phyloP scores from a whole-genome alignment of 1,140 invertebrate species.

The Phenacoccus solenopsis region DNA sequence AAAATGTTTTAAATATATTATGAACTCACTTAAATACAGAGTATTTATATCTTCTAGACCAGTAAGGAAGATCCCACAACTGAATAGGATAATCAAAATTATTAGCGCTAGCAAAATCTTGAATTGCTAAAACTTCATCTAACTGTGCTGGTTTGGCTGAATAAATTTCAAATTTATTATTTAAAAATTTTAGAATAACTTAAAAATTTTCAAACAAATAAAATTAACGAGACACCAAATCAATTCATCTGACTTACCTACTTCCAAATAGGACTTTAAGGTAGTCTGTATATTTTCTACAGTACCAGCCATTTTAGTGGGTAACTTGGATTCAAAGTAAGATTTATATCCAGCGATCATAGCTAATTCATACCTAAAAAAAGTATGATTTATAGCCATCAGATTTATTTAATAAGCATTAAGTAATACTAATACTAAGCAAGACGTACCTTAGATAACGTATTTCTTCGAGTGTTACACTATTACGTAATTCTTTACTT shows the following conservation, averaged over 20 bases:
- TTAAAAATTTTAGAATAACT: constrained; percentile 25
- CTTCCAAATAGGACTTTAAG: constrained; percentile 52
- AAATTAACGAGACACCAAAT: constrained; percentile 19
- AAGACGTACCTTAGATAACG: constrained; percentile 39
- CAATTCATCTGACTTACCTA: constrained; percentile 33
- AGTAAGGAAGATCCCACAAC: constrained; percentile 78
- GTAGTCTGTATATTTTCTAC: constrained; percentile 62
- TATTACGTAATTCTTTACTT: constrained; percentile 49
- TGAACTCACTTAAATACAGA: neutral
- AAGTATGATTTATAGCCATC: neutral
- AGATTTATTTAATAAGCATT: neutral
- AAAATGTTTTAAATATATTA: neutral
- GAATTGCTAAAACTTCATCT: constrained; percentile 56
- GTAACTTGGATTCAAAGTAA: constrained; percentile 77
- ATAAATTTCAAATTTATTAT: too few relatives aligned
- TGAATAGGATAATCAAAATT: constrained; percentile 57
- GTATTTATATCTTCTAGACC: constrained; percentile 50
- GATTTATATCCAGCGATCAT: constrained; percentile 61
- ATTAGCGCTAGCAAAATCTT: constrained; percentile 57
- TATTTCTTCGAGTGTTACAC: constrained; percentile 62
- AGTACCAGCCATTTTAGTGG: constrained; percentile 83
- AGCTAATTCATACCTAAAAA: constrained; percentile 51
- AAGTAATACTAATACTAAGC: neutral
- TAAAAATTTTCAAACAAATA: constrained; percentile 21
- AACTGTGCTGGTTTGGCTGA: constrained; percentile 57